These are phyloP conservation scores for Aegotheles bennettii DNA, from an alignment of 2,113 vertebrate genomes.

Conservation along the genomic window DNA sequence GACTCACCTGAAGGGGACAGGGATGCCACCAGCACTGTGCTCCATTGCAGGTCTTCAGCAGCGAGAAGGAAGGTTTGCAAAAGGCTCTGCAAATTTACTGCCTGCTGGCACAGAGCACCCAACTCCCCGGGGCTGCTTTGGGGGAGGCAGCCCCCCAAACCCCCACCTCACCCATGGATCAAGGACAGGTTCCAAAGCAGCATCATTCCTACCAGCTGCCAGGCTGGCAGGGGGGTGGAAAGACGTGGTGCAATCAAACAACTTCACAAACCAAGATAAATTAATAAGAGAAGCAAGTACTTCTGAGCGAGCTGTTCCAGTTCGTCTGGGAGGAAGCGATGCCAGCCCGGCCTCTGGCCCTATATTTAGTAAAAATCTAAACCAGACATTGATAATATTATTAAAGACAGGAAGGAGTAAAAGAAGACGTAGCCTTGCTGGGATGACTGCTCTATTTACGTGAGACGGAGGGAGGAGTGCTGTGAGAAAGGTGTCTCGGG, in stretches of 20 bases:
- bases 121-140: neutral
- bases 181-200: neutral
- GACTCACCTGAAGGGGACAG: neutral
- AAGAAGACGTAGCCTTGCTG: neutral
- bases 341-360: constrained; percentile 20
- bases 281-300: neutral
- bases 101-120: fast-evolving
- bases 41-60: neutral
- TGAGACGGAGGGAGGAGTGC: neutral
- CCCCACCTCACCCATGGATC: neutral
- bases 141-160: neutral
- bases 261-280: constrained; percentile 23
- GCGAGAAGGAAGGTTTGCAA: neutral
- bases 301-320: constrained; percentile 7
- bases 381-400: constrained; percentile 65
- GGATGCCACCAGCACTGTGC: neutral
- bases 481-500: constrained; percentile 21
- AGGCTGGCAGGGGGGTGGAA: neutral
- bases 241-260: neutral
- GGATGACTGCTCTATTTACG: constrained; percentile 35
- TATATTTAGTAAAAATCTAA: constrained; percentile 69
- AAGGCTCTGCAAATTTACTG: neutral
- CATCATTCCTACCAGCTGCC: neutral
- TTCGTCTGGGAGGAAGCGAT: constrained; percentile 25
- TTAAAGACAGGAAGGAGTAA: constrained; percentile 67